Base-by-base conservation (phyloP, 2,888 invertebrate genomes). In the Cryptophagus acutangulus region DNA sequence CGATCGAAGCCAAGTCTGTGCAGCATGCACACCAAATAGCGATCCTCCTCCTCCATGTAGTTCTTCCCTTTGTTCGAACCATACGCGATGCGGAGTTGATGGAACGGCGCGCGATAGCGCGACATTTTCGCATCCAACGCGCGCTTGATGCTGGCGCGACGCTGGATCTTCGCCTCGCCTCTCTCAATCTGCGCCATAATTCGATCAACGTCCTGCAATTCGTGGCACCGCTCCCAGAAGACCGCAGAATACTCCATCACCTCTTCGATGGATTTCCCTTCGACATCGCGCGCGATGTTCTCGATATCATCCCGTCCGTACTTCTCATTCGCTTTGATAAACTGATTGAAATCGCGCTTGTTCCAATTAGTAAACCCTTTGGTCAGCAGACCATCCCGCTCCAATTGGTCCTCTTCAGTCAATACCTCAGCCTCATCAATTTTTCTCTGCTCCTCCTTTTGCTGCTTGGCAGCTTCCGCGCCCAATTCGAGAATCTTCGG, bases 41-140 rank as follows among this genome's bases (percentile, higher is more conserved):
- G 71, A 65, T 96, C 94, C 65, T 95, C 95, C 60, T 95, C 94
- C 69, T 95, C 94, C 6, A 91, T 92, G 69, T 94, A 95, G 70
- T 94, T 95, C 71, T 95, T 95, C 8, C 97, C 97, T 70, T 99
- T 99, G 69, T 97, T 99, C 2, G 96, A 95, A n/a, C 99, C 99
- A 60, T 99, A 99, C 2, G 94, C 87, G 60, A 99, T 88, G 60
- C 97, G 77, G 13, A 99, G 73, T 66, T 99, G 99, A 68, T 99
- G 96, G 78, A 97, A 99, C 2, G 99, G 97, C 8, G 97, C 96
- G 45, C 95, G 77, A 71, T 99, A 99, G 18, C 96, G 81, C 2
- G 91, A 80, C 82, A 89, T 87, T 75, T 87, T 87, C 0, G 84
- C 82, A 43, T 90, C 88, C 17, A 90, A 67, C 1, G 88, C 88